Evolutionary conservation across 2,113 vertebrate species (phyloP).

Genomic region (Athene cunicularia): DNA sequence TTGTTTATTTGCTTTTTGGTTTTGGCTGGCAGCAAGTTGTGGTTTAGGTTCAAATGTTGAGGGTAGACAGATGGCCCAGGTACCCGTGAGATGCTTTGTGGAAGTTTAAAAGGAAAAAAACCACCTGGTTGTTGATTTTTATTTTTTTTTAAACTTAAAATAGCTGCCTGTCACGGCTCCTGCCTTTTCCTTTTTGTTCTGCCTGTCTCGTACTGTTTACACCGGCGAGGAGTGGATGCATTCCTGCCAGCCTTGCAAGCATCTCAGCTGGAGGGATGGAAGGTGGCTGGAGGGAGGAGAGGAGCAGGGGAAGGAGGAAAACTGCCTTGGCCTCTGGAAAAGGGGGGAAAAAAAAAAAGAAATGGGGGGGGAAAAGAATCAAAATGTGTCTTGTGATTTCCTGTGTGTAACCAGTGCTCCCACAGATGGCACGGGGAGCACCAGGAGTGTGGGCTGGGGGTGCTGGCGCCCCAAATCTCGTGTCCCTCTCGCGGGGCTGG

Average conservation of each 20-base stretch:
- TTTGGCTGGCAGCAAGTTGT: not conserved
- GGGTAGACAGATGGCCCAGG: accelerated
- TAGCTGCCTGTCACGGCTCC: not conserved
- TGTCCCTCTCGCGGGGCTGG: not conserved
- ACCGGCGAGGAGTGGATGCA: accelerated
- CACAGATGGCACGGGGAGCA: accelerated
- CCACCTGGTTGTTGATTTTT: not conserved
- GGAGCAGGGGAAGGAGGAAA: not conserved
- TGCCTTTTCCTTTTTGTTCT: not conserved
- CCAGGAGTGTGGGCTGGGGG: not conserved
- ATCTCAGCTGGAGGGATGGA: not conserved
- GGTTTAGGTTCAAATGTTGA: not conserved
- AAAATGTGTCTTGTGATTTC: not conserved
- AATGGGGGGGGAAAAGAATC: too few relatives aligned
- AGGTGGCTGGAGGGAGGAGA: not conserved
- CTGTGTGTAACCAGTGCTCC: accelerated
- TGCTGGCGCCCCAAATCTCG: not conserved
- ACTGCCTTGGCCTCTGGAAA: not conserved
- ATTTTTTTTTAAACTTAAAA: not conserved
- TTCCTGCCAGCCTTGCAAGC: not conserved
- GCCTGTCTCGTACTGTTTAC: not conserved
- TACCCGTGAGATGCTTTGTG: not conserved
- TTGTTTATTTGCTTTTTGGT: slow-evolving; percentile 23
- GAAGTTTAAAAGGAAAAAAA: not conserved
- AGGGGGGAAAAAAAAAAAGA: not conserved